phyloP scores from a whole-genome alignment of 2,113 vertebrate genomes.

The Mixornis gularis region DNA sequence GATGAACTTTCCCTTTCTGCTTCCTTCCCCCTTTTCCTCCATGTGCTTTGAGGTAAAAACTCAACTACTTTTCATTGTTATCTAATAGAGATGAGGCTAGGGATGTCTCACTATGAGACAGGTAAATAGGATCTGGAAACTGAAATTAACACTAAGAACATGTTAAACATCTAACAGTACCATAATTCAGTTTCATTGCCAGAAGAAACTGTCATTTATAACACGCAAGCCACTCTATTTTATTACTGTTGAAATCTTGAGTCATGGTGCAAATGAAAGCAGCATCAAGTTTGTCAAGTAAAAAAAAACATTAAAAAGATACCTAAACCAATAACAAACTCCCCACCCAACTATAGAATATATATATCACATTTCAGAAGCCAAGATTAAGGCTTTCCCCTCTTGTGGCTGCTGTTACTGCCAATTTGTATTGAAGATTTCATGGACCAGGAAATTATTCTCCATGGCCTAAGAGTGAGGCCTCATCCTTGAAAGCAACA shows the following conservation, averaged over 20 bases:
- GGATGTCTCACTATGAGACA: background rate
- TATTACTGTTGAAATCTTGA: background rate
- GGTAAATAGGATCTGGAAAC: background rate
- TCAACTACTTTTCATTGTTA: background rate
- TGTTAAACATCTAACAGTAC: background rate
- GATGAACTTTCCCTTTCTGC: background rate
- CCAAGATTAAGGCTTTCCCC: background rate
- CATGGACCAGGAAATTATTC: background rate
- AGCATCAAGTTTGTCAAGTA: background rate
- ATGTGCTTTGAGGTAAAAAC: background rate
- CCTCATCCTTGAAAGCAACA: background rate
- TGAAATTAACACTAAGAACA: background rate
- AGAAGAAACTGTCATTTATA: background rate
- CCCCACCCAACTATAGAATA: background rate
- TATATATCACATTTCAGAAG: background rate
- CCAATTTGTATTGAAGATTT: background rate
- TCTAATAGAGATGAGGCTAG: background rate
- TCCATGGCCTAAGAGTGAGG: background rate
- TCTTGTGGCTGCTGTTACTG: background rate
- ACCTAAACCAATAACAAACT: background rate
- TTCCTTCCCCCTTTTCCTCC: background rate
- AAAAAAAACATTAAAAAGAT: background rate
- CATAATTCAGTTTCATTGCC: background rate
- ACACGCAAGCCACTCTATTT: background rate
- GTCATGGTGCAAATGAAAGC: background rate